Evolutionary conservation across 2,888 invertebrate species (phyloP).

Genomic region (Ferrisia virgata): DNA sequence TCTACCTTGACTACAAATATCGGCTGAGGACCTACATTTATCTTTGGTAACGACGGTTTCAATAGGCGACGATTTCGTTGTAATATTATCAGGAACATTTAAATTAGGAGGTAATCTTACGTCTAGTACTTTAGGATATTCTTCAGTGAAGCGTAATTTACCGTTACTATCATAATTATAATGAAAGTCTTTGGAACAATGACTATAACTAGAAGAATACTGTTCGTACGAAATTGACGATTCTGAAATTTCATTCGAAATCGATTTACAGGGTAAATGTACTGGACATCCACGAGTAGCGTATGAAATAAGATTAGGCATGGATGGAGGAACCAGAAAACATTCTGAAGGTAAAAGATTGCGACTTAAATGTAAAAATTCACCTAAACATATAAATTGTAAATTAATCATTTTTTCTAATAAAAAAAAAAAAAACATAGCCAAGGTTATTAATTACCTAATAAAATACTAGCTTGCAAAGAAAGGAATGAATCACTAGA

Average conservation of each 20-base stretch:
- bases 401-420: not conserved
- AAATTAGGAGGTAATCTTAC: conserved; percentile 37
- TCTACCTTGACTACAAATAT: conserved; percentile 28
- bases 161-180: conserved; percentile 28
- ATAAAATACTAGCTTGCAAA: conserved; percentile 83
- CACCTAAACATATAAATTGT: conserved; percentile 58
- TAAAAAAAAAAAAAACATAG: not conserved
- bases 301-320: conserved; percentile 77
- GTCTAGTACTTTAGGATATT: conserved; percentile 32
- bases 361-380: conserved; percentile 82
- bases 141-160: conserved; percentile 21
- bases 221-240: conserved; percentile 32
- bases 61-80: conserved; percentile 32
- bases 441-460: conserved; percentile 59
- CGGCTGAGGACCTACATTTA: conserved; percentile 16
- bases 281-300: conserved; percentile 53
- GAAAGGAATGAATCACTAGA: conserved; percentile 86
- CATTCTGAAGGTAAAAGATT: conserved; percentile 82
- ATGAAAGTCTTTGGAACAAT: conserved; percentile 39
- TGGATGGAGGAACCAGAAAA: conserved; percentile 75
- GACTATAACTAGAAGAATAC: conserved; percentile 41
- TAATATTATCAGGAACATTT: conserved; percentile 39
- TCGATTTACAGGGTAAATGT: conserved; percentile 25
- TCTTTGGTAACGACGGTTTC: conserved; percentile 40
- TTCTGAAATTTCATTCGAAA: conserved; percentile 6